Percentiles rank a stretch among this genome's conserved stretches.
Evolutionary conservation across 2,888 invertebrate genomes (phyloP).

Genomic region (Meiosimyza platycephala): DNA sequence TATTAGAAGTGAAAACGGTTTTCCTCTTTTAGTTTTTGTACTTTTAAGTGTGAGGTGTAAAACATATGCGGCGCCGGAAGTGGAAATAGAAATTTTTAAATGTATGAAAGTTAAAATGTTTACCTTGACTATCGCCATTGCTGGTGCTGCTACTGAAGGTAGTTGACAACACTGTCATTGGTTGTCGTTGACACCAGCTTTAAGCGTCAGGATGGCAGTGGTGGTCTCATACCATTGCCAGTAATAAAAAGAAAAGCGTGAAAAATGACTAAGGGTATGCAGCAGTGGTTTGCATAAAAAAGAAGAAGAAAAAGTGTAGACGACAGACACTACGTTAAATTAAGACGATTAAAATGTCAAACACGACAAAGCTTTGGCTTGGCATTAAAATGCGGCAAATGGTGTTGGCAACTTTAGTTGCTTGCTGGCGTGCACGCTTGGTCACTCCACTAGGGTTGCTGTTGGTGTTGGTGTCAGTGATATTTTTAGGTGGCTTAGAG

Average conservation of each 20-base stretch:
- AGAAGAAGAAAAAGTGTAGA: background rate
- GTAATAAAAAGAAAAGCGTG: background rate
- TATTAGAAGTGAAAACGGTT: slow-evolving; percentile 8
- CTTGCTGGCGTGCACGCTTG: background rate
- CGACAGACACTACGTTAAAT: slow-evolving; percentile 47
- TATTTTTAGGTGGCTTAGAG: too few relatives aligned
- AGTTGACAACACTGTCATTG: background rate
- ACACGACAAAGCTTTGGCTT: slow-evolving; percentile 57
- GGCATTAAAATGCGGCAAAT: slow-evolving; percentile 32
- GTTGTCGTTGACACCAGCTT: too few relatives aligned
- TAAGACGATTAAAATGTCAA: slow-evolving; percentile 64
- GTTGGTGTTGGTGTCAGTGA: too few relatives aligned
- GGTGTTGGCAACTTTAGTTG: slow-evolving; percentile 39
- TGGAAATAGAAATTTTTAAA: too few relatives aligned
- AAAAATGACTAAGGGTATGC: background rate
- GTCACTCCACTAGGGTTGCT: too few relatives aligned
- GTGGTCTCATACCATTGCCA: too few relatives aligned
- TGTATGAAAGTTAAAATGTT: too few relatives aligned
- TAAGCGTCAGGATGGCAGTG: too few relatives aligned
- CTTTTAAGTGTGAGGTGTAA: too few relatives aligned
- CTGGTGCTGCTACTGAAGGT: background rate
- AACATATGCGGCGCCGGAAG: too few relatives aligned
- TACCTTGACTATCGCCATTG: too few relatives aligned
- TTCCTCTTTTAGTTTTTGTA: too few relatives aligned
- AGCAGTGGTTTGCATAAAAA: background rate